A percentile compares a stretch with the other conserved stretches of the same genome.
These are phyloP conservation scores for Poecilia velifera DNA, from an alignment of 2,797 vertebrate species.

Conservation along the genomic window DNA sequence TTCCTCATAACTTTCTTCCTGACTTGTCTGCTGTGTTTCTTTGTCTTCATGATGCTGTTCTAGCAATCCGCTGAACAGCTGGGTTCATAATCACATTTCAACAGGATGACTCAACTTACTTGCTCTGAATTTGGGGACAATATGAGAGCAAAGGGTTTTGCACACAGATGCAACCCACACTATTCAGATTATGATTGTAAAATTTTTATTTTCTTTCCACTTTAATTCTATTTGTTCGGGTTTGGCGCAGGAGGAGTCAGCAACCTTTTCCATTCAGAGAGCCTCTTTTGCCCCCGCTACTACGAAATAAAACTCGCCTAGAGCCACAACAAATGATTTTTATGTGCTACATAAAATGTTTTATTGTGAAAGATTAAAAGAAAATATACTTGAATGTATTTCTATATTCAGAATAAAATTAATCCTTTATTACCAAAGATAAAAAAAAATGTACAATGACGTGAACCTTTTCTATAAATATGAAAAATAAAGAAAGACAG, in stretches of 20 bases:
- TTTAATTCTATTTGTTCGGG: neutral
- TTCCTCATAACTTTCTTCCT: neutral
- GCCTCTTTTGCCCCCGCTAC: too few relatives aligned
- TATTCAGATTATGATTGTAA: neutral
- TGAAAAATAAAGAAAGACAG: too few relatives aligned
- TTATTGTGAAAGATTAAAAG: too few relatives aligned
- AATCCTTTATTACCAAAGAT: too few relatives aligned
- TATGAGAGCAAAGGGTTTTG: neutral
- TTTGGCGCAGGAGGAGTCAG: neutral
- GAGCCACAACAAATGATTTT: too few relatives aligned
- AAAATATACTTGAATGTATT: too few relatives aligned
- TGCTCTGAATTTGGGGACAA: neutral
- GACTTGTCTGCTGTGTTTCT: neutral
- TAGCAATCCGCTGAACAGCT: neutral
- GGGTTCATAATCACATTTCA: neutral
- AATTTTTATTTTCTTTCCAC: neutral
- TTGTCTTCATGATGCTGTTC: neutral
- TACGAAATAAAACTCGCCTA: too few relatives aligned
- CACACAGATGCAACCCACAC: neutral
- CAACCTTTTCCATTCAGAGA: too few relatives aligned
- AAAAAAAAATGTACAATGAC: too few relatives aligned
- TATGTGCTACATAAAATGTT: too few relatives aligned
- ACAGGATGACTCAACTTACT: neutral
- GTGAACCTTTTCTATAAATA: too few relatives aligned
- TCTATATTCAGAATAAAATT: too few relatives aligned